These are phyloP conservation scores for Scytalopus superciliaris DNA, from an alignment of 2,113 vertebrate species.

Conservation along the genomic window DNA sequence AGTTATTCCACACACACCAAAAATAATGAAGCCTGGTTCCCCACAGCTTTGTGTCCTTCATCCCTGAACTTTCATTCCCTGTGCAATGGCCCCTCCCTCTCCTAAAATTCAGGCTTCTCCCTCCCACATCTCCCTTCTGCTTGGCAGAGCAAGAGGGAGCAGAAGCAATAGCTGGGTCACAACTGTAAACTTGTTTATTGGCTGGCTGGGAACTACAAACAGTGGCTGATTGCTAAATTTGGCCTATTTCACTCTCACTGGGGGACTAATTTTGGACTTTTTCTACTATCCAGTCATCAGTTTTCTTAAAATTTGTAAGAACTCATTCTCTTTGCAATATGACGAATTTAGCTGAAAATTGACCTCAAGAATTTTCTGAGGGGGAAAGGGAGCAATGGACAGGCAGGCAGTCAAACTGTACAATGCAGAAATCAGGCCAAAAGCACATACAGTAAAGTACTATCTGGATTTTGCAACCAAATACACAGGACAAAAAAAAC, in stretches of 20 bases:
- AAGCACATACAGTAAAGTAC: background rate
- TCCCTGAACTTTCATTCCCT: background rate
- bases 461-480: background rate
- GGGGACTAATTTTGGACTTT: background rate
- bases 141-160: slow-evolving; percentile 1
- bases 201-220: slow-evolving; percentile 36
- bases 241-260: background rate
- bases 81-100: background rate
- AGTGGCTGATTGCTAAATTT: slow-evolving; percentile 52
- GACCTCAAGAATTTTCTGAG: background rate
- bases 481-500: background rate
- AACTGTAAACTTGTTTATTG: slow-evolving; percentile 9
- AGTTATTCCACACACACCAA: background rate
- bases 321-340: background rate
- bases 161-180: slow-evolving; percentile 13
- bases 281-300: background rate
- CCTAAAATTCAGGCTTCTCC: background rate
- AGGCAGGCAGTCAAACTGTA: background rate
- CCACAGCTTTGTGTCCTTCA: background rate
- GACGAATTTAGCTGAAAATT: background rate
- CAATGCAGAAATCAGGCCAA: background rate
- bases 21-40: background rate
- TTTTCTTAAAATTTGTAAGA: background rate
- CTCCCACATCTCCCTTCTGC: background rate
- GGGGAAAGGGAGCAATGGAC: background rate